Percentiles rank a stretch among this genome's conserved stretches.
Evolutionary conservation across 2,888 invertebrate species (phyloP).

Genomic region (Andrena camellia): DNA sequence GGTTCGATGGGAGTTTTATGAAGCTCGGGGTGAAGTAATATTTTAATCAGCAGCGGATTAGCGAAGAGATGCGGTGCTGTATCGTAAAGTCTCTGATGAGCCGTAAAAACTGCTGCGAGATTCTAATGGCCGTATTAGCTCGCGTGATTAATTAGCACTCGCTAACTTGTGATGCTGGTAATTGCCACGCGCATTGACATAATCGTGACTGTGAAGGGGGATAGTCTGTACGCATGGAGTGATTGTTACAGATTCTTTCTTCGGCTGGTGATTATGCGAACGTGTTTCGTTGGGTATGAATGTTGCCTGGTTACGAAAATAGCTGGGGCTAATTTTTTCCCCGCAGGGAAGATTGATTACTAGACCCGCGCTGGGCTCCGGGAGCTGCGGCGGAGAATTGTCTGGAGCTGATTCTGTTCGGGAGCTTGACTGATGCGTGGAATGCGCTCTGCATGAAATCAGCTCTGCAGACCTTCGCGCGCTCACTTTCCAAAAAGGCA

Average conservation of each 20-base stretch:
- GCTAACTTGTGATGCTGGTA: neutral
- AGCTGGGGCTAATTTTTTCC: neutral
- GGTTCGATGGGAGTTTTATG: neutral
- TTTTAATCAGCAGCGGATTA: neutral
- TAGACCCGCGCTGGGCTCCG: neutral
- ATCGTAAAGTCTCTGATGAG: neutral
- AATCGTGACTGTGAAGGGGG: neutral
- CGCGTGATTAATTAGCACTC: neutral
- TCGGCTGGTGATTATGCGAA: neutral
- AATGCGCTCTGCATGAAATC: slow-evolving; percentile 8
- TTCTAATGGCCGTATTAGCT: slow-evolving; percentile 9
- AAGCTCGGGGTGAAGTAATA: neutral
- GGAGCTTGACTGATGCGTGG: slow-evolving; percentile 37
- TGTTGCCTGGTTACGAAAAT: slow-evolving; percentile 33
- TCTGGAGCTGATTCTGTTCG: slow-evolving; percentile 31
- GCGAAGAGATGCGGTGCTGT: neutral
- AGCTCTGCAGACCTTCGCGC: slow-evolving; percentile 22
- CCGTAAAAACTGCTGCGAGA: neutral
- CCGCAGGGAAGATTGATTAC: slow-evolving; percentile 16
- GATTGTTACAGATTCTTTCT: neutral
- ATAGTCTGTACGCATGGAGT: neutral
- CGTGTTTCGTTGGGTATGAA: neutral
- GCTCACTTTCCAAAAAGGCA: slow-evolving; percentile 22
- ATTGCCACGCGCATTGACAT: slow-evolving; percentile 18
- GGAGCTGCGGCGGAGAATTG: slow-evolving; percentile 5